Conservation (phyloP, 1,140 invertebrate species). For the Drosophila seguyi region DNA sequence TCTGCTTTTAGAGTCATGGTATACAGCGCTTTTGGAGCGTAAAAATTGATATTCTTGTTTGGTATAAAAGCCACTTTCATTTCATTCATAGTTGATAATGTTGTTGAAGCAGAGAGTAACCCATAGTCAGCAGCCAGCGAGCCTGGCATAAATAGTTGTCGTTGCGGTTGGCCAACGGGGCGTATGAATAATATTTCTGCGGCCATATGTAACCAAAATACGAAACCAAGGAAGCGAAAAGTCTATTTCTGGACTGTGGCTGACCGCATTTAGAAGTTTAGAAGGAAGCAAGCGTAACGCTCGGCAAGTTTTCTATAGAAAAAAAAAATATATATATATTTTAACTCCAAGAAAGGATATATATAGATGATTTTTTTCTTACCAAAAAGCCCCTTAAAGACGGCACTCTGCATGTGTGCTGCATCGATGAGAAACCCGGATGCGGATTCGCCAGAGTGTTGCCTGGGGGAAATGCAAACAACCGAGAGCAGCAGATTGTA, state of each 20-base stretch:
- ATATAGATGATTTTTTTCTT: not conserved
- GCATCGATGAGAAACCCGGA: conserved; percentile 13
- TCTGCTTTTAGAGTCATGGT: conserved; percentile 1
- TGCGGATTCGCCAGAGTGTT: conserved; percentile 5
- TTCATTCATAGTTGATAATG: conserved; percentile 52
- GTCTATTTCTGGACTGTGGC: conserved; percentile 19
- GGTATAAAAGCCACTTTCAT: conserved; percentile 34
- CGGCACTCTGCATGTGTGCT: conserved; percentile 3
- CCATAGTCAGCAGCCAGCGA: conserved; percentile 3
- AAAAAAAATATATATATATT: not conserved
- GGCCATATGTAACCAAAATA: conserved; percentile 30
- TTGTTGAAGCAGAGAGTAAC: conserved; percentile 32
- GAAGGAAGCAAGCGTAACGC: not conserved
- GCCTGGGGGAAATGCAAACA: conserved; percentile 39
- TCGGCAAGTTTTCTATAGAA: conserved; percentile 4
- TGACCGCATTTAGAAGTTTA: conserved; percentile 9
- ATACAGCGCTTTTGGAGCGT: conserved; percentile 8
- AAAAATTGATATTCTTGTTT: conserved; percentile 41
- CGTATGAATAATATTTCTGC: conserved; percentile 64
- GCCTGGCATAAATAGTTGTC: conserved; percentile 59
- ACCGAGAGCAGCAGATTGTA: conserved; percentile 29
- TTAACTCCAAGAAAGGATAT: not conserved
- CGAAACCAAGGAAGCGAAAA: conserved; percentile 38
- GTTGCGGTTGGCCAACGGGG: conserved; percentile 50
- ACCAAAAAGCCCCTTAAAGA: not conserved